Percentiles rank a stretch among this genome's conserved stretches.
Conservation (phyloP, 1,140 invertebrate genomes). For the Pseudobourletiella spinata region DNA sequence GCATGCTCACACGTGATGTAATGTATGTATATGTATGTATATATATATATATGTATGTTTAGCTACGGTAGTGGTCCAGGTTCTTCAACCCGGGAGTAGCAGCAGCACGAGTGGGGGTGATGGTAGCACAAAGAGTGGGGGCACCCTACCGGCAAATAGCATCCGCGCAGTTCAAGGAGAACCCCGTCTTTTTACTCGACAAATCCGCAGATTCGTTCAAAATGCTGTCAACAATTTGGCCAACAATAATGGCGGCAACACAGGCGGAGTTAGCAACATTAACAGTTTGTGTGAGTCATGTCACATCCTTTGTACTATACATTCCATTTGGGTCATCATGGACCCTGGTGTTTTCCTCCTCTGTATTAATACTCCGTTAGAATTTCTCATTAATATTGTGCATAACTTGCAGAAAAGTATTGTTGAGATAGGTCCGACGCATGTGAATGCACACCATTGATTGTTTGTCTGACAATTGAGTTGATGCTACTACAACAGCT, state of each 20-base stretch:
- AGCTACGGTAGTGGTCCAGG: not conserved
- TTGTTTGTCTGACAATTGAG: too few relatives aligned
- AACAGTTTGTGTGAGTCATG: not conserved
- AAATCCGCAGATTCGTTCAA: not conserved
- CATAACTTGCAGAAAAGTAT: not conserved
- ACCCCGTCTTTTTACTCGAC: not conserved
- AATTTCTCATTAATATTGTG: not conserved
- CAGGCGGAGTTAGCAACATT: not conserved
- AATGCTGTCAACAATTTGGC: not conserved
- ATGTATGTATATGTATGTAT: too few relatives aligned
- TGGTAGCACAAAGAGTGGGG: not conserved
- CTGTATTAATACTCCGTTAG: too few relatives aligned
- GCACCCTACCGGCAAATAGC: not conserved
- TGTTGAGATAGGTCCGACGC: not conserved
- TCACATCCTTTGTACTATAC: not conserved
- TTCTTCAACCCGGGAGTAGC: not conserved
- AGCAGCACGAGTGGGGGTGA: not conserved
- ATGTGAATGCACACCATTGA: not conserved
- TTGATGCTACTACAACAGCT: too few relatives aligned
- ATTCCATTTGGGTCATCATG: too few relatives aligned
- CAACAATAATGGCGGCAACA: not conserved
- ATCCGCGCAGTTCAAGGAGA: not conserved
- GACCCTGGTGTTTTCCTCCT: too few relatives aligned
- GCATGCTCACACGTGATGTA: too few relatives aligned
- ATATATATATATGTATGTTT: too few relatives aligned